Base-by-base conservation (phyloP, 2,888 invertebrate species). In the Priocnemis perturbator region DNA sequence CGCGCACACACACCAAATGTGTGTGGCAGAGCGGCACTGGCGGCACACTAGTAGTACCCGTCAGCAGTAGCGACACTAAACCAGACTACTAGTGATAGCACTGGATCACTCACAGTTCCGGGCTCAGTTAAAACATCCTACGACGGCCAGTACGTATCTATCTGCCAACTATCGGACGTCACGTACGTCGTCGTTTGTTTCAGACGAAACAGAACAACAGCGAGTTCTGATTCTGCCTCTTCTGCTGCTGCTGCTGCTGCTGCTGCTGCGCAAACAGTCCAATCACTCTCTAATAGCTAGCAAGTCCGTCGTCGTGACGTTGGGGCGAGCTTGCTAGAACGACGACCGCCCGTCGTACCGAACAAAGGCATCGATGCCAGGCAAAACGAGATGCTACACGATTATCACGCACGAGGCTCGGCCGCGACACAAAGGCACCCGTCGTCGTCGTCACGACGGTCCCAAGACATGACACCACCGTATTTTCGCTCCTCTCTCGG, bases 281-380 rank as follows among this genome's bases (percentile, higher is more conserved):
- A 37, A 1, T 37, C 37, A n/a, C n/a, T n/a, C n/a, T n/a, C n/a
- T n/a, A 5, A 26, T 3, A 37, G 37, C 37, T 37, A 37, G 37
- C 37, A 11, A 37, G 37, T 37, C 37, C 52, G 37, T 52, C 52
- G 14, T 61, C 60, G 26, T 45, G 44, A 37, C 58, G 45, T 55
- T 37, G 7, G 7, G 7, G 37, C 37, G 37, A 37, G 37, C 57
- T 21, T 17, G 47, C 45, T 55, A 20, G 20, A 67, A 67, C 67
- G 56, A 53, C 62, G 52, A 58, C 53, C 45, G 60, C 55, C 45
- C 59, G 65, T 61, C 53, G 53, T 62, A 60, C 60, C 81, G 82
- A 79, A 82, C 82, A 82, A 82, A 81, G 82, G 76, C 83, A 83
- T 83, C 77, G 82, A 83, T 75, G 74, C 64, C 65, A 60, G 57